phyloP scores from a whole-genome alignment of 2,797 vertebrate genomes.

The Octomys mimax region DNA sequence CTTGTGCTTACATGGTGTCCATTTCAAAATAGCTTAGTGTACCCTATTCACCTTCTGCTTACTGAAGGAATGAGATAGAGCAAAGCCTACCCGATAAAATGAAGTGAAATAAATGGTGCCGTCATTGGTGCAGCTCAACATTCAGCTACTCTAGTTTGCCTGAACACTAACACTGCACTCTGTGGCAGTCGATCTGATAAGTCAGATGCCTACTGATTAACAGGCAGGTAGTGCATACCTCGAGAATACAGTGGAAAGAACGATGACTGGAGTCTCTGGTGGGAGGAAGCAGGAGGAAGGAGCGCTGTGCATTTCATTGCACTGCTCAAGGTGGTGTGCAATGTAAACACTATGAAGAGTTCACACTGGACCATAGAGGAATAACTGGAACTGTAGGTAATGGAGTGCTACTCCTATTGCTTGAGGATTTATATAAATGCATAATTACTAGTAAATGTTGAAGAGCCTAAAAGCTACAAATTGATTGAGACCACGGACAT shows the following conservation, averaged over 20 bases:
- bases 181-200: neutral
- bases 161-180: neutral
- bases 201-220: neutral
- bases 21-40: neutral
- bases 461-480: neutral
- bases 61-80: neutral
- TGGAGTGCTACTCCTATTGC: neutral
- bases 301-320: neutral
- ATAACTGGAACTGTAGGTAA: neutral
- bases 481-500: neutral
- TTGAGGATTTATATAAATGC: constrained; percentile 6
- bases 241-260: neutral
- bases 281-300: neutral
- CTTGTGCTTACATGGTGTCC: neutral
- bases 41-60: neutral
- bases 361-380: neutral
- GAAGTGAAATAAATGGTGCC: neutral
- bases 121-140: no score
- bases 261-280: no score
- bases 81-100: neutral
- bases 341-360: neutral
- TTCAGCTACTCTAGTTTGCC: neutral
- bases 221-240: neutral
- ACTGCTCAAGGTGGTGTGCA: neutral
- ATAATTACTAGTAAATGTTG: constrained; percentile 20